A percentile compares a stretch with the other conserved stretches of the same genome.
phyloP scores from a whole-genome alignment of 2,113 vertebrate species.

The Azemiops feae region DNA sequence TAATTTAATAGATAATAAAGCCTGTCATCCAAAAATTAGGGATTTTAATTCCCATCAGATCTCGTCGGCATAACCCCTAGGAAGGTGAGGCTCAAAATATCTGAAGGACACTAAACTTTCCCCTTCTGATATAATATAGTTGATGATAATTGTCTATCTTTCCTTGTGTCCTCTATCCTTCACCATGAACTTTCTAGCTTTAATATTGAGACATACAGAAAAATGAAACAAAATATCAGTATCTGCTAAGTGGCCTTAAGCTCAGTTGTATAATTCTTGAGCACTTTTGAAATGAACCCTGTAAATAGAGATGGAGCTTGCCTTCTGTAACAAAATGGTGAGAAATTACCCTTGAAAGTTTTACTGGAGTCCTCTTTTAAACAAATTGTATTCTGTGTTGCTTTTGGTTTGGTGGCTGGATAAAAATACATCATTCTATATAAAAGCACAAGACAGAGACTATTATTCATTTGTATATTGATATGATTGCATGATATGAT shows the following conservation, averaged over 20 bases:
- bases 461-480: not conserved
- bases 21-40: not conserved
- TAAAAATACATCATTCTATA: not conserved
- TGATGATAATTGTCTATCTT: not conserved
- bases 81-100: not conserved
- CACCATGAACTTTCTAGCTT: not conserved
- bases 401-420: not conserved
- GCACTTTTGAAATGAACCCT: not conserved
- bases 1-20: not conserved
- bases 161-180: not conserved
- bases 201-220: not conserved
- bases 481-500: not conserved
- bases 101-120: not conserved
- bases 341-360: not conserved
- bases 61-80: not conserved
- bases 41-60: not conserved
- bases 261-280: not conserved
- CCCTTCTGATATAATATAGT: not conserved
- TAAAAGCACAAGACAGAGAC: not conserved
- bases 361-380: not conserved
- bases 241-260: not conserved
- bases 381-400: not conserved
- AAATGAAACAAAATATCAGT: not conserved
- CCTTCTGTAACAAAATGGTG: not conserved
- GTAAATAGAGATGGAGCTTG: not conserved